Evolutionary conservation across 2,888 invertebrate species (phyloP), one percentile per base, ranked within the genome.

Genomic region (Thalpophila matura): DNA sequence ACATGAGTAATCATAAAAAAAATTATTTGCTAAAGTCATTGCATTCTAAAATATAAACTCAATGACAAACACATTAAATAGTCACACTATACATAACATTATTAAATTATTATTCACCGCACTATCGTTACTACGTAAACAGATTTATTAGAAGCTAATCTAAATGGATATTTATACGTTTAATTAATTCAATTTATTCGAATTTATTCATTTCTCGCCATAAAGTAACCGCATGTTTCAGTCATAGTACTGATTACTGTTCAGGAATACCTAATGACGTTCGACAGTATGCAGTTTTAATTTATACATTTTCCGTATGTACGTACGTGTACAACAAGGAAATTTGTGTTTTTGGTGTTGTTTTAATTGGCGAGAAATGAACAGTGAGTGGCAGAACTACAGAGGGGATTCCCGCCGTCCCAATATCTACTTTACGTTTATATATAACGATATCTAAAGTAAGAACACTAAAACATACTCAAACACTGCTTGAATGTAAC

Each of bases 41-140:
- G 3, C 18, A 7, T 47, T 50, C 22, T 5, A 24, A 38, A 24
- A 24, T 0, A 5, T 22, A 31, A 20, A 49, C 12, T 12, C 6
- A 31, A 31, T 42, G 38, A 42, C 10, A 29, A 33, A 46, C 16
- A 1, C 9, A 29, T 16, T 20, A 4, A 20, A 3, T 1, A 18
- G 12, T 27, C 29, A 7, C 14, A 31, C 16, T 4, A 1, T 3
- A 47, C n/a, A 45, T 29, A 18, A 35, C 33, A 47, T 46, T 43
- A 33, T 49, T 33, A 22, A 49, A 3, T 55, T 56, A 61, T 68
- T 63, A 58, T 58, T 64, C 45, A 58, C 5, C 10, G 5, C 35
- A 47, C 38, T 65, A 60, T 68, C 58, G 22, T 38, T 55, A 29
- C 9, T 69, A 62, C 61, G 79, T 62, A 74, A 73, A 70, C 61